Evolutionary conservation across 2,888 invertebrate genomes (phyloP).

Genomic region (Scrobipalpa atriplicella): DNA sequence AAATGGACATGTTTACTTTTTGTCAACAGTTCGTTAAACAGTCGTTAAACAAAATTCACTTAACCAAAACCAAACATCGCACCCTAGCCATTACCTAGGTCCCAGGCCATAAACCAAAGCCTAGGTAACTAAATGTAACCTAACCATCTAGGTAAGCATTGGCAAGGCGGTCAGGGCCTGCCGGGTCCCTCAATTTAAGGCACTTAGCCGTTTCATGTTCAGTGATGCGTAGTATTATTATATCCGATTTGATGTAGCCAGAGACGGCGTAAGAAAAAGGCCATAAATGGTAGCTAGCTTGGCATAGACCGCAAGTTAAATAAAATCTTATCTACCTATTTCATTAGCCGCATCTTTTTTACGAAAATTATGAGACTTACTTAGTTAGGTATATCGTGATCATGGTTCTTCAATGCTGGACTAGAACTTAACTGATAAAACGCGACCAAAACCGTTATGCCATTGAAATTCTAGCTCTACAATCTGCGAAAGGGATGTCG

Average conservation of each 20-base stretch:
- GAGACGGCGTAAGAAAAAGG: not conserved
- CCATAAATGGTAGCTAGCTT: too few relatives aligned
- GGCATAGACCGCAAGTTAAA: too few relatives aligned
- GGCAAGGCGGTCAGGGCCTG: not conserved
- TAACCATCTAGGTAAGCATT: not conserved
- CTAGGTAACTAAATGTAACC: not conserved
- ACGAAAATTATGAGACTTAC: too few relatives aligned
- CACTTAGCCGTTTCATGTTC: not conserved
- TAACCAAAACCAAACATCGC: not conserved
- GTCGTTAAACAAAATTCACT: not conserved
- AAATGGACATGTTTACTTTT: not conserved
- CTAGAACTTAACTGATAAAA: too few relatives aligned
- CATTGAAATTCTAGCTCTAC: too few relatives aligned
- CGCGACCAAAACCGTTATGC: too few relatives aligned
- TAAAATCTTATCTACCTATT: too few relatives aligned
- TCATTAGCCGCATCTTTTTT: too few relatives aligned
- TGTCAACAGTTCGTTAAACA: not conserved
- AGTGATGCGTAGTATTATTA: not conserved
- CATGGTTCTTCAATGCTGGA: too few relatives aligned
- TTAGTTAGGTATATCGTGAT: too few relatives aligned
- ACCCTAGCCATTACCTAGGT: not conserved
- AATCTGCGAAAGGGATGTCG: too few relatives aligned
- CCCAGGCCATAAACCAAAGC: not conserved
- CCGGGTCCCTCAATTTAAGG: not conserved
- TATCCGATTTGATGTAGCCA: not conserved